Evolutionary conservation across 2,888 invertebrate genomes (phyloP).

Genomic region (Lingula anatina): DNA sequence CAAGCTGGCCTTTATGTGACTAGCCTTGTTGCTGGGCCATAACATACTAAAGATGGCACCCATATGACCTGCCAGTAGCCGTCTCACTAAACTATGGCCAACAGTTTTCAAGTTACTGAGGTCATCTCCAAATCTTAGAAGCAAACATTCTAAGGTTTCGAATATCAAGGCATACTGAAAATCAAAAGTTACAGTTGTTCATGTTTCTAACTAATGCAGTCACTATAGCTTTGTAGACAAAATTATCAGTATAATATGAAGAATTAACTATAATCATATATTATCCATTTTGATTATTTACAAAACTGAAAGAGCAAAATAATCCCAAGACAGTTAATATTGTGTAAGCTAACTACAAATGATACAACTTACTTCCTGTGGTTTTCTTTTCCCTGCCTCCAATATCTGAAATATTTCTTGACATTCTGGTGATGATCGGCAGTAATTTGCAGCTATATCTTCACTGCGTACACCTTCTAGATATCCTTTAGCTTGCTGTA

Average conservation of each 20-base stretch:
- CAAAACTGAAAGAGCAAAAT: no score
- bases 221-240: no score
- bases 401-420: slow-evolving; percentile 28
- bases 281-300: no score
- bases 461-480: slow-evolving; percentile 15
- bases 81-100: slow-evolving; percentile 22
- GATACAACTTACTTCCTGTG: slow-evolving; percentile 19
- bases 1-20: slow-evolving; percentile 27
- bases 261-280: no score
- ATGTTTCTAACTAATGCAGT: no score
- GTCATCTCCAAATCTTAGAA: slow-evolving; percentile 28
- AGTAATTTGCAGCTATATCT: slow-evolving; percentile 29
- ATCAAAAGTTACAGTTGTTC: no score
- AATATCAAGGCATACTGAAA: slow-evolving; percentile 28
- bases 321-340: no score
- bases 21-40: slow-evolving; percentile 21
- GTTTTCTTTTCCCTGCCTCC: slow-evolving; percentile 22
- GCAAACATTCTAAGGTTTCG: slow-evolving; percentile 25
- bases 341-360: no score
- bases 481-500: slow-evolving; percentile 15
- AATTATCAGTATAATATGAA: no score
- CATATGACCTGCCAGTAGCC: slow-evolving; percentile 18
- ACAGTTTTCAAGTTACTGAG: slow-evolving; percentile 16
- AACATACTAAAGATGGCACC: slow-evolving; percentile 20
- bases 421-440: slow-evolving; percentile 28